Evolutionary conservation across 2,113 vertebrate genomes (phyloP).

Genomic region (Lepisosteus oculatus): DNA sequence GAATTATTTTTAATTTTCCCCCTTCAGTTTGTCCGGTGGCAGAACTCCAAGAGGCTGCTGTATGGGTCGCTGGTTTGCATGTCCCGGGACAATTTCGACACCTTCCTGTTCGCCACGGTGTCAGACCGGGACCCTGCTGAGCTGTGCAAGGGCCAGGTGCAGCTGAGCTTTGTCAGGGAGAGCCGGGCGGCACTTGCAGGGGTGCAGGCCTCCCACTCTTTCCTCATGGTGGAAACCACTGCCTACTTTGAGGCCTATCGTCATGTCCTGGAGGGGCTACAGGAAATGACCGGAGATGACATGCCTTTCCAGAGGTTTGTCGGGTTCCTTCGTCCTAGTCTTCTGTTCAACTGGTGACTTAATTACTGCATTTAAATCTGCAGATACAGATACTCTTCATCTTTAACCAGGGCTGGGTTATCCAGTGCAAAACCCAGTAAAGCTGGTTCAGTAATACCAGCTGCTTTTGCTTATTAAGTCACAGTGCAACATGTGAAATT

Average conservation of each 20-base stretch:
- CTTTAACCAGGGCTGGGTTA: no score
- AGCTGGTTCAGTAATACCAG: no score
- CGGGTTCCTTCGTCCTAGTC: no score
- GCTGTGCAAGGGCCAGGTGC: conserved; percentile 67
- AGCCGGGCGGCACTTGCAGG: conserved; percentile 67
- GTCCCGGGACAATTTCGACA: conserved; percentile 86
- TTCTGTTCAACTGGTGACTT: background rate
- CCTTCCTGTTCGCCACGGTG: conserved; percentile 85
- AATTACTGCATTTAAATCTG: no score
- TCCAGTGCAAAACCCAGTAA: no score
- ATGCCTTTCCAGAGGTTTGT: conserved; percentile 84
- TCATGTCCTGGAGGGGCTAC: conserved; percentile 84
- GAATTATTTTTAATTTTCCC: background rate
- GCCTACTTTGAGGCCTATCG: conserved; percentile 93
- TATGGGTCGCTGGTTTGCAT: conserved; percentile 90
- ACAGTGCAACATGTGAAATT: no score
- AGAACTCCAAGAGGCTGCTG: conserved; percentile 85
- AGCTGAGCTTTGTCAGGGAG: conserved; percentile 74
- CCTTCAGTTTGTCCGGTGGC: conserved; percentile 78
- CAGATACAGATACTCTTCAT: no score
- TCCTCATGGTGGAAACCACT: conserved; percentile 90
- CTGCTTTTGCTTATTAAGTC: no score
- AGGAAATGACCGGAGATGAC: conserved; percentile 70
- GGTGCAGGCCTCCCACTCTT: conserved; percentile 68
- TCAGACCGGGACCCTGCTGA: conserved; percentile 68